phyloP scores from a whole-genome alignment of 2,113 vertebrate species.

The Tiliqua scincoides region DNA sequence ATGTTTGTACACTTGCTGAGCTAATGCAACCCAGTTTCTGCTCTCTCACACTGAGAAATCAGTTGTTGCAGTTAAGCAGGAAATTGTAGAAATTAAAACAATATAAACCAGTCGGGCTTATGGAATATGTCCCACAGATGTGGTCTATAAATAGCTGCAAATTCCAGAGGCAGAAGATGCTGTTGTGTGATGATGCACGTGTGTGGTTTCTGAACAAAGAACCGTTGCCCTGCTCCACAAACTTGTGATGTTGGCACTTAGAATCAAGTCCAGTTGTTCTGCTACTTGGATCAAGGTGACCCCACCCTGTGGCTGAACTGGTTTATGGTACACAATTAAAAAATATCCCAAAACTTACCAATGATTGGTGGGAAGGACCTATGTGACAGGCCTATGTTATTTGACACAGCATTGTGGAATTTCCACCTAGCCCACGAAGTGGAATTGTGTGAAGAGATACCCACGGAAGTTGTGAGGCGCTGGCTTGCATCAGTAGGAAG shows the following conservation, averaged over 20 bases:
- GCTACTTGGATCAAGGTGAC: not conserved
- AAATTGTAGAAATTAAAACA: constrained; percentile 38
- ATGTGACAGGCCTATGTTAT: not conserved
- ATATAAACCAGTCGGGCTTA: constrained; percentile 17
- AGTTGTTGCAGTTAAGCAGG: constrained; percentile 14
- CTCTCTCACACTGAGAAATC: not conserved
- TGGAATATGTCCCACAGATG: constrained; percentile 54
- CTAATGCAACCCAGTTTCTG: not conserved
- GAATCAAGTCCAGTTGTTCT: not conserved
- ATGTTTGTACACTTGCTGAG: not conserved
- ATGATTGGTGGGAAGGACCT: not conserved
- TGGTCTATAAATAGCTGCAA: constrained; percentile 56
- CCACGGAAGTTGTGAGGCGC: not conserved
- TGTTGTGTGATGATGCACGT: not conserved
- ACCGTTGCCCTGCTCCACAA: not conserved
- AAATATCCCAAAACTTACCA: not conserved
- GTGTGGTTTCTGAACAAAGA: not conserved
- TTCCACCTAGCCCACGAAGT: not conserved
- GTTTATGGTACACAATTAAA: not conserved
- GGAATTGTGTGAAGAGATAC: too few relatives aligned
- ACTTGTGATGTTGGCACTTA: not conserved
- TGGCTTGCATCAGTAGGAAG: not conserved
- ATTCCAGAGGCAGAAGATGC: not conserved
- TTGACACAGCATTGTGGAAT: not conserved
- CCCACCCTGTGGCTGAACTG: not conserved